Evolutionary conservation across 2,797 vertebrate genomes (phyloP).

Genomic region (Myiothlypis coronata): DNA sequence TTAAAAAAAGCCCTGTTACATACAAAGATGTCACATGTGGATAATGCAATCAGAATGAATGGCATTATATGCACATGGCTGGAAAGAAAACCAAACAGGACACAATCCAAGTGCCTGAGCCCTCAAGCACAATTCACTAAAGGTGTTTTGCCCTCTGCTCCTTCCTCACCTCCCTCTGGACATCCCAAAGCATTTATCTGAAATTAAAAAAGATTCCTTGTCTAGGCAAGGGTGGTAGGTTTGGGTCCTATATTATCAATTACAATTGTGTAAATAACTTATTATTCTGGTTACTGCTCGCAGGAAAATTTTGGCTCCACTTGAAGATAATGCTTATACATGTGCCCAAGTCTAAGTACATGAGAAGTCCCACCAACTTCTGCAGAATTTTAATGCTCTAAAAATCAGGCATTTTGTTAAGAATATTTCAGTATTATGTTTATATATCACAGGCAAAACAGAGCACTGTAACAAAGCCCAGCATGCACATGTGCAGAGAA

Average conservation of each 20-base stretch:
- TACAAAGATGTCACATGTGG: not conserved
- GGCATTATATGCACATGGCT: fast-evolving
- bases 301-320: not conserved
- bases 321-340: not conserved
- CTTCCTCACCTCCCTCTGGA: not conserved
- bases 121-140: not conserved
- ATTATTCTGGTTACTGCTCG: not conserved
- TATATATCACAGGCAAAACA: not conserved
- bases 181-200: not conserved
- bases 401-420: not conserved
- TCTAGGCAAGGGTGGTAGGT: not conserved
- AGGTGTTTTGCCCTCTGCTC: fast-evolving
- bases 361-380: fast-evolving
- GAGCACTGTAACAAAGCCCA: not conserved
- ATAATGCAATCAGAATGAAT: not conserved
- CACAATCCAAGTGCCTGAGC: not conserved
- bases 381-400: not conserved
- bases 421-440: not conserved
- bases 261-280: not conserved
- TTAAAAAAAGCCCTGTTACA: not conserved
- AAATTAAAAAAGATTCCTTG: not conserved
- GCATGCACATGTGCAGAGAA: not conserved
- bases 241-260: not conserved
- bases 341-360: not conserved
- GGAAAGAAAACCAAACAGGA: not conserved